phyloP scores from a whole-genome alignment of 1,140 invertebrate species.

The Physella acuta region DNA sequence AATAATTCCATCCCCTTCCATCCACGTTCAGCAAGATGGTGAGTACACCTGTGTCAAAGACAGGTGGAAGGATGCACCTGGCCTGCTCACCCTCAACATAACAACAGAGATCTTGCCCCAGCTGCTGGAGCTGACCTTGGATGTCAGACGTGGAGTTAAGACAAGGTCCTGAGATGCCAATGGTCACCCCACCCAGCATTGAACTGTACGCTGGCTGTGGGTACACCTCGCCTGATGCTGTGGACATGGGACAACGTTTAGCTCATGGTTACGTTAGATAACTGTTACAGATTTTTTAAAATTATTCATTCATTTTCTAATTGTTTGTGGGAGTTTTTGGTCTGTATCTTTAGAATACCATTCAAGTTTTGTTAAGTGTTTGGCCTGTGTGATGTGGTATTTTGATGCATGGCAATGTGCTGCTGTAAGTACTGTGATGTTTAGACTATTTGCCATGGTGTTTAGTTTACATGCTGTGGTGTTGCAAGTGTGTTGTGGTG shows the following conservation, averaged over 20 bases:
- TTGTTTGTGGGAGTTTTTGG: no score
- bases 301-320: no score
- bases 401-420: no score
- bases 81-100: background rate
- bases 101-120: background rate
- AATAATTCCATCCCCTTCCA: slow-evolving; percentile 3
- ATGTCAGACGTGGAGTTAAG: background rate
- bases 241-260: no score
- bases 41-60: slow-evolving; percentile 4
- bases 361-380: no score
- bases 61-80: background rate
- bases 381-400: no score
- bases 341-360: no score
- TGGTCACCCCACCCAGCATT: background rate
- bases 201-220: background rate
- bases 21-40: slow-evolving; percentile 5
- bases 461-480: background rate
- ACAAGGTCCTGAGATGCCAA: background rate
- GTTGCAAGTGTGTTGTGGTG: background rate
- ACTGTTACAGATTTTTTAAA: no score
- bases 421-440: no score
- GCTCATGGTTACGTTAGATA: no score
- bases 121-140: background rate
- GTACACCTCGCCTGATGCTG: background rate
- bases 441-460: background rate